Evolutionary conservation across 2,113 vertebrate genomes (phyloP).

Genomic region (Cervus canadensis): DNA sequence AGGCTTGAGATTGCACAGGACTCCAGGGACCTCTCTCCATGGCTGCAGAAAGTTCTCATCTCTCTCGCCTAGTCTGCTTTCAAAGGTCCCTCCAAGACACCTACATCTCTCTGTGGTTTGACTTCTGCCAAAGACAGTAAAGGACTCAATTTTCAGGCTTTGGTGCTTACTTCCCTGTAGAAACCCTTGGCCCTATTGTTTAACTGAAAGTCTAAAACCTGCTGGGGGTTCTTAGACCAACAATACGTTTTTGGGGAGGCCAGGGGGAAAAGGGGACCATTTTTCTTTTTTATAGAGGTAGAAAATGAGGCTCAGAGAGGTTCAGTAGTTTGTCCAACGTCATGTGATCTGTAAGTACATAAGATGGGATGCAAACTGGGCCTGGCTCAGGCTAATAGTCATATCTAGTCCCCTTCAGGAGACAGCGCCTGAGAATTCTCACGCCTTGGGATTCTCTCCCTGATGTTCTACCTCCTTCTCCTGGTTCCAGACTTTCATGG

Average conservation of each 20-base stretch:
- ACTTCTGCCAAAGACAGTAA: not conserved
- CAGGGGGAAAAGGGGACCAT: not conserved
- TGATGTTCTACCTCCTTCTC: not conserved
- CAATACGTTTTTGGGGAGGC: not conserved
- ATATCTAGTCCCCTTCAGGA: not conserved
- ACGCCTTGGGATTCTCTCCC: not conserved
- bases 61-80: not conserved
- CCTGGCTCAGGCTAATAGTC: not conserved
- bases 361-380: not conserved
- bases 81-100: not conserved
- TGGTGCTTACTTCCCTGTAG: not conserved
- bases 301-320: not conserved
- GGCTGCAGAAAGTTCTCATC: not conserved
- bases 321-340: not conserved
- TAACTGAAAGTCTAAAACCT: not conserved
- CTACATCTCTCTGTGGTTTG: not conserved
- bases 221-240: not conserved
- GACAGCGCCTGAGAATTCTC: not conserved
- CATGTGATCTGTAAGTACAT: not conserved
- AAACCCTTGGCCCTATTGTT: not conserved
- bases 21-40: not conserved
- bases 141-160: not conserved
- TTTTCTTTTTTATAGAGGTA: not conserved
- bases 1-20: not conserved
- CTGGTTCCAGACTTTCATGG: not conserved